Conservation (phyloP, 2,888 invertebrate genomes). For the Geophilus truncorum region DNA sequence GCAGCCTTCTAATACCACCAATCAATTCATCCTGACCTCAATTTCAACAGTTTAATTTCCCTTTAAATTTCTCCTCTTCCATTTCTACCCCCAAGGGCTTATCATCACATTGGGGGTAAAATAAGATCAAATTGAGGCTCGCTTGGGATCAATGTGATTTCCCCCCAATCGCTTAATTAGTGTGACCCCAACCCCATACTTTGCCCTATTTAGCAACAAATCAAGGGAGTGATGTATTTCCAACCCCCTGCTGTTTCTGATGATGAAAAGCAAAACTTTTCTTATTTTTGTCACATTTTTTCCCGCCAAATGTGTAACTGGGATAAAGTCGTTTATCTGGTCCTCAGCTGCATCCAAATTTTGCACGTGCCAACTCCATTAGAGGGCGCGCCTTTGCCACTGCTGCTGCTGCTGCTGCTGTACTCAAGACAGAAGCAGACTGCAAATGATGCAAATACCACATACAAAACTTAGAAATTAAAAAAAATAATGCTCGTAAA, state of each 20-base stretch:
- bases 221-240: not conserved
- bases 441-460: slow-evolving; percentile 12
- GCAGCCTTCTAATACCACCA: no score
- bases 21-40: no score
- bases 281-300: not conserved
- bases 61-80: not conserved
- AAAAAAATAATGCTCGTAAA: not conserved
- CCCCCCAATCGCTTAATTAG: not conserved
- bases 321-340: slow-evolving; percentile 8
- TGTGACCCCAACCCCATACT: not conserved
- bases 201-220: not conserved
- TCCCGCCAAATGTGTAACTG: not conserved
- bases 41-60: not conserved
- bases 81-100: not conserved
- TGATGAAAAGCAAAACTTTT: not conserved
- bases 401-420: not conserved
- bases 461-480: not conserved
- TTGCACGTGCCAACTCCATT: slow-evolving; percentile 16
- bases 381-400: slow-evolving; percentile 16
- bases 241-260: not conserved
- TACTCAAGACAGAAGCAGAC: not conserved
- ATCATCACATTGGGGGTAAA: not conserved
- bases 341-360: slow-evolving; percentile 16
- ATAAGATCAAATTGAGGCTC: not conserved
- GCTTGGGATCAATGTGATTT: not conserved